These are phyloP conservation scores for Campylomormyrus tamandua DNA, from an alignment of 2,113 vertebrate genomes.

Conservation along the genomic window DNA sequence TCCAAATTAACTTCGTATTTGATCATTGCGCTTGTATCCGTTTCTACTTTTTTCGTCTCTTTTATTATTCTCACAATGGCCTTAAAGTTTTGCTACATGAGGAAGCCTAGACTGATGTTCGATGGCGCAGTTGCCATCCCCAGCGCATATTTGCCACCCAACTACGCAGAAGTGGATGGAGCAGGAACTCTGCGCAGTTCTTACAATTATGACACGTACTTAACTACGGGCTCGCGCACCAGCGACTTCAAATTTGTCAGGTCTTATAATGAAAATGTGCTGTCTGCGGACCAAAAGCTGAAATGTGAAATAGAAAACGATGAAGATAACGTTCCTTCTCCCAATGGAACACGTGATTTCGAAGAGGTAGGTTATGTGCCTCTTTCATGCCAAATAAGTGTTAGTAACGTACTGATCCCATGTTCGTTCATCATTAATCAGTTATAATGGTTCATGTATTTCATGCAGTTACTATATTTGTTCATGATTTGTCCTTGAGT, in stretches of 20 bases:
- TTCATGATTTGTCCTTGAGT: neutral
- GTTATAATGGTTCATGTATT: neutral
- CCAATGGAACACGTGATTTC: neutral
- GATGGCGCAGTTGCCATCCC: slow-evolving; percentile 35
- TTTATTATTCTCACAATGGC: slow-evolving; percentile 33
- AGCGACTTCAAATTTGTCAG: slow-evolving; percentile 43
- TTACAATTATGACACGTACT: slow-evolving; percentile 38
- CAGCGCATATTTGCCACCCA: slow-evolving; percentile 36
- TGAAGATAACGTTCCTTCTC: neutral
- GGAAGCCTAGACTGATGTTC: slow-evolving; percentile 38
- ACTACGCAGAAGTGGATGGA: slow-evolving; percentile 37
- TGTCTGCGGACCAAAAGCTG: slow-evolving; percentile 32
- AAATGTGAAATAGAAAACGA: neutral
- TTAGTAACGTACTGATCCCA: neutral
- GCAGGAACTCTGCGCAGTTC: slow-evolving; percentile 36
- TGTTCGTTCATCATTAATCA: neutral
- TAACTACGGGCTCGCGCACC: slow-evolving; percentile 37
- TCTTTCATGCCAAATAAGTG: neutral
- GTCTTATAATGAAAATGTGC: slow-evolving; percentile 34
- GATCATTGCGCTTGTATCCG: slow-evolving; percentile 31
- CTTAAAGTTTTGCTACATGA: slow-evolving; percentile 28
- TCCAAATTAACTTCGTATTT: slow-evolving; percentile 35
- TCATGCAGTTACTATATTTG: neutral
- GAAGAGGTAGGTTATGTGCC: slow-evolving; percentile 13
- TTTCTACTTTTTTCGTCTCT: slow-evolving; percentile 35